Percentiles rank a stretch among this genome's conserved stretches.
Evolutionary conservation across 2,113 vertebrate genomes (phyloP).

Genomic region (Malurus elegans): DNA sequence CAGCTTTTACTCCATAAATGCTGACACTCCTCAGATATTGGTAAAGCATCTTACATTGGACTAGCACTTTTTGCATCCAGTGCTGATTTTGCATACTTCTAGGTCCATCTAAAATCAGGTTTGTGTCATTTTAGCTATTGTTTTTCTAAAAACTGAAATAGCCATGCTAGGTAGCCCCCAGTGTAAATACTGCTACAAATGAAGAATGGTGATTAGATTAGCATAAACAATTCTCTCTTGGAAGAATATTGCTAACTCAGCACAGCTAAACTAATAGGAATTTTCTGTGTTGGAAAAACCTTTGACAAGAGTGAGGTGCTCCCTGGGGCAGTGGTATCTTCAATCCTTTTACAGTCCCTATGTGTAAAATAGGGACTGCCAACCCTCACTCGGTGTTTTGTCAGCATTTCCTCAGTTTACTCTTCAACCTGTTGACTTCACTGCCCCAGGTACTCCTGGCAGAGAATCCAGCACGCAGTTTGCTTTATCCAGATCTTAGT

Average conservation of each 20-base stretch:
- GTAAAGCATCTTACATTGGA: not conserved
- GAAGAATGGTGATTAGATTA: not conserved
- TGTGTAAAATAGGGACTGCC: not conserved
- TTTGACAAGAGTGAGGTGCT: not conserved
- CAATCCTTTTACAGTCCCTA: not conserved
- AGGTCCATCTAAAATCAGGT: not conserved
- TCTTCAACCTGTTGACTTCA: not conserved
- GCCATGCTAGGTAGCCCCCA: not conserved
- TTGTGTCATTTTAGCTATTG: not conserved
- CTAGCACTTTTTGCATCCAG: not conserved
- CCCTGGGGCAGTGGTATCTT: not conserved
- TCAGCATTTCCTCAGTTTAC: not conserved
- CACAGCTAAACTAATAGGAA: not conserved
- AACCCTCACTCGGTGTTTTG: not conserved
- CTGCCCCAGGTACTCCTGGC: not conserved
- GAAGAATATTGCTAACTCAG: not conserved
- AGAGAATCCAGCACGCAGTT: not conserved
- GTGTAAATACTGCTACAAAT: not conserved
- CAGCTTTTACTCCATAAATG: not conserved
- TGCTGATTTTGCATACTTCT: not conserved
- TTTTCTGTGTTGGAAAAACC: not conserved
- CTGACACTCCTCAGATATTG: not conserved
- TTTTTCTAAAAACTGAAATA: not conserved
- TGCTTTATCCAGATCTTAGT: not conserved
- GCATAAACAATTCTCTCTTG: not conserved